Conservation (phyloP, 2,888 invertebrate genomes). For the Liodrosophila aerea region DNA sequence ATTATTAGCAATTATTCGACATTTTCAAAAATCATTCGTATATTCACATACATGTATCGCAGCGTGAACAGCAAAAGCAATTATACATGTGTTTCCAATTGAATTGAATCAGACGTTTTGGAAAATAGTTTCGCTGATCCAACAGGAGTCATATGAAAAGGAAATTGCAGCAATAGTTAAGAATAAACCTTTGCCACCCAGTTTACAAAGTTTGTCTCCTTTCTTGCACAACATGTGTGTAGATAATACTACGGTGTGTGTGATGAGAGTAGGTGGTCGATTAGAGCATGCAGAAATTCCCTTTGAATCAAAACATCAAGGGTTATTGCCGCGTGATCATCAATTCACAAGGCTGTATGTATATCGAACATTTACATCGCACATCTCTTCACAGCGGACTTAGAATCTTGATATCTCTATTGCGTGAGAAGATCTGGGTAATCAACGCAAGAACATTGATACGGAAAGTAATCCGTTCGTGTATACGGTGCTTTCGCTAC, state of each 20-base stretch:
- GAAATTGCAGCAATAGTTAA: not conserved
- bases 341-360: not conserved
- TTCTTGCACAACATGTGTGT: not conserved
- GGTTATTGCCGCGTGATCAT: not conserved
- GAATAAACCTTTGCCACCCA: not conserved
- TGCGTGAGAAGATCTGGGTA: no score
- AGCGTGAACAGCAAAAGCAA: not conserved
- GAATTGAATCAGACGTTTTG: not conserved
- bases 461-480: no score
- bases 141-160: not conserved
- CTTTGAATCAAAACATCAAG: not conserved
- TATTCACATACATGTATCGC: not conserved
- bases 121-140: not conserved
- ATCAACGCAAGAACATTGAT: no score
- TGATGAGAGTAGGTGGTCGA: not conserved
- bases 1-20: not conserved
- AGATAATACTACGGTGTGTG: not conserved
- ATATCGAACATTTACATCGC: not conserved
- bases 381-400: not conserved
- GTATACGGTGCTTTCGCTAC: no score
- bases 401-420: not conserved
- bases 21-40: not conserved
- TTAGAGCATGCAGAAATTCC: not conserved
- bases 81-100: not conserved
- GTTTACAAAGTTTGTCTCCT: not conserved